phyloP scores from a whole-genome alignment of 64 coral and sea anemone species.

The Trachythela sp. region DNA sequence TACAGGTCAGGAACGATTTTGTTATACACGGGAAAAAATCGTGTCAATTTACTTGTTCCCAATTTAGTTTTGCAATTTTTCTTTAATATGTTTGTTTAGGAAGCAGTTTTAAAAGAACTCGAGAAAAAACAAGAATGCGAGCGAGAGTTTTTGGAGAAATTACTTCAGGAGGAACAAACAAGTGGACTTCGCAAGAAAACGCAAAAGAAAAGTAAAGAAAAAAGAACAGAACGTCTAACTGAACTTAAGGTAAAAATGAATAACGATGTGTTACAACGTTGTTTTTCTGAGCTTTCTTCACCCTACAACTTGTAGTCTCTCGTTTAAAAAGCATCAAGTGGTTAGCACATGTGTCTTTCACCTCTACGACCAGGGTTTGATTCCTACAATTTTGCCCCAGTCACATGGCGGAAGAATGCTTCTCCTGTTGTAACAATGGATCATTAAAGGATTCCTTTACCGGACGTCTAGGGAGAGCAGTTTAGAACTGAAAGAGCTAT shows the following conservation, averaged over 20 bases:
- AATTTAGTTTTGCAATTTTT: not conserved
- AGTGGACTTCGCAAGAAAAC: constrained; percentile 53
- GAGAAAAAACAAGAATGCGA: constrained; percentile 86
- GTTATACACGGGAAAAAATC: not conserved
- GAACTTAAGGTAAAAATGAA: constrained; percentile 66
- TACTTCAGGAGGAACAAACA: constrained; percentile 67
- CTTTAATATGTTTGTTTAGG: constrained; percentile 26
- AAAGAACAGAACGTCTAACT: constrained; percentile 62
- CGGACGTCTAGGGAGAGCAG: too few relatives aligned
- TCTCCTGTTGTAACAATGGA: too few relatives aligned
- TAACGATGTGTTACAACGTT: not conserved
- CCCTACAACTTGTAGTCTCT: too few relatives aligned
- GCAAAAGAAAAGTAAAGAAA: constrained; percentile 54
- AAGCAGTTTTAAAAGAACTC: constrained; percentile 93
- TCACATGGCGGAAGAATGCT: too few relatives aligned
- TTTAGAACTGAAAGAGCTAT: too few relatives aligned
- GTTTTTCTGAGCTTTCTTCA: too few relatives aligned
- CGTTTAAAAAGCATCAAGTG: too few relatives aligned
- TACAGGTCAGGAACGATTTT: constrained; percentile 51
- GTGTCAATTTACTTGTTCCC: not conserved
- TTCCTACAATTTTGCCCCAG: too few relatives aligned
- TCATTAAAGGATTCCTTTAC: too few relatives aligned
- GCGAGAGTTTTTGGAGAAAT: constrained; percentile 61
- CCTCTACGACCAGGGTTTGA: too few relatives aligned
- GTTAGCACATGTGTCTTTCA: too few relatives aligned